phyloP scores from a whole-genome alignment of 2,113 vertebrate species.

The Sander lucioperca region DNA sequence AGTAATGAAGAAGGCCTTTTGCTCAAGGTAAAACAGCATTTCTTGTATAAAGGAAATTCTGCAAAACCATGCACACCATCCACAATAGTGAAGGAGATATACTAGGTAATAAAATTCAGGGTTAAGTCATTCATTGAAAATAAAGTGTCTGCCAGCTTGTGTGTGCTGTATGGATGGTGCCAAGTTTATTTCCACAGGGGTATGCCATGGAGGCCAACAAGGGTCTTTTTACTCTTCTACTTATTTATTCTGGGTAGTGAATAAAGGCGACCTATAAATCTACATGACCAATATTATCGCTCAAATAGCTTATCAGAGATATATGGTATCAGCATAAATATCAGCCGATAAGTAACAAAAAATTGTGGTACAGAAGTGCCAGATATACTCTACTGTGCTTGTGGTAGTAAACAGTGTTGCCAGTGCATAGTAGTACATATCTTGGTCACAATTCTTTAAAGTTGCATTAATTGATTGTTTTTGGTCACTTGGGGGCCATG shows the following conservation, averaged over 20 bases:
- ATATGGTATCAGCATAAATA: not conserved
- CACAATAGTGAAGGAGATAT: not conserved
- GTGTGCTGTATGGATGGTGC: not conserved
- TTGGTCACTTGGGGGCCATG: not conserved
- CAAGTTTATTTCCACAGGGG: not conserved
- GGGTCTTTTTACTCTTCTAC: not conserved
- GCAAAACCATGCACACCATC: not conserved
- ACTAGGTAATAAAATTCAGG: constrained; percentile 23
- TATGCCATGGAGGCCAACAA: not conserved
- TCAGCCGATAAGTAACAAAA: not conserved
- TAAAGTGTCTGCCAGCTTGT: not conserved
- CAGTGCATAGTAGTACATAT: not conserved
- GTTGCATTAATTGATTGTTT: not conserved
- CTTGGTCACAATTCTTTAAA: no score
- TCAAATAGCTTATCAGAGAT: not conserved
- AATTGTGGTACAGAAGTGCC: not conserved
- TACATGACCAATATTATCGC: not conserved
- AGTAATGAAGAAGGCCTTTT: constrained; percentile 6
- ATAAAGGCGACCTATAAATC: not conserved
- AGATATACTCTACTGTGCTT: not conserved
- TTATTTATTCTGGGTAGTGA: not conserved
- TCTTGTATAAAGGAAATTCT: constrained; percentile 9
- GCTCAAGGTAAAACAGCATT: constrained; percentile 32
- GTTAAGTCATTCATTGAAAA: constrained; percentile 37
- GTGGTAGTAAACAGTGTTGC: not conserved